A percentile compares a stretch with the other conserved stretches of the same genome.
These are phyloP conservation scores for Drosophila athabasca DNA, from an alignment of 1,140 invertebrate species.

Conservation along the genomic window DNA sequence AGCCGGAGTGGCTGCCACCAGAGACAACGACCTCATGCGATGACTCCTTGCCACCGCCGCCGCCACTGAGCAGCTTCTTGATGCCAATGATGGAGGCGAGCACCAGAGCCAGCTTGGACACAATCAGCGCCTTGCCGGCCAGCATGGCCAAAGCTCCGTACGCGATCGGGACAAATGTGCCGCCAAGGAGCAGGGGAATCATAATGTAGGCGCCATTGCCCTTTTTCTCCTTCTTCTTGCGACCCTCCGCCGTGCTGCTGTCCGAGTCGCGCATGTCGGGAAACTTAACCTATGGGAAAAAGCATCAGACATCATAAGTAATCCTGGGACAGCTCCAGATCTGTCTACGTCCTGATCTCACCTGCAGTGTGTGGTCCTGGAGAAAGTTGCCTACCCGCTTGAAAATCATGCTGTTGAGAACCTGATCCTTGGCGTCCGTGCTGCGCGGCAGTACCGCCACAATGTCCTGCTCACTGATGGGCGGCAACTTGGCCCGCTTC, in stretches of 20 bases:
- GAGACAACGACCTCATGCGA: slow-evolving; percentile 90
- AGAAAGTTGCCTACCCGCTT: slow-evolving; percentile 90
- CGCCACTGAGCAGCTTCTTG: slow-evolving; percentile 90
- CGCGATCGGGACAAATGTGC: slow-evolving; percentile 90
- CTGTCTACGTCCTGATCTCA: slow-evolving; percentile 73
- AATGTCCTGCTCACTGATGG: slow-evolving; percentile 85
- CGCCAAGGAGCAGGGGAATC: slow-evolving; percentile 90
- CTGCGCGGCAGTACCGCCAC: slow-evolving; percentile 89
- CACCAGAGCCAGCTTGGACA: slow-evolving; percentile 91
- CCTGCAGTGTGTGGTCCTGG: slow-evolving; percentile 90
- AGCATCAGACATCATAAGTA: background rate
- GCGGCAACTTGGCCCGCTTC: slow-evolving; percentile 54
- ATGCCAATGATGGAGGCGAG: slow-evolving; percentile 92
- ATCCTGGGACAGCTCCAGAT: background rate
- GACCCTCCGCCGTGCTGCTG: slow-evolving; percentile 60
- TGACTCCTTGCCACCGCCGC: slow-evolving; percentile 85
- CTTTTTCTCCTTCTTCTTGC: slow-evolving; percentile 86
- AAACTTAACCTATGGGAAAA: slow-evolving; percentile 64
- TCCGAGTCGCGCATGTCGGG: slow-evolving; percentile 51
- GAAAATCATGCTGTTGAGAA: slow-evolving; percentile 89
- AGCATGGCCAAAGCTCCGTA: slow-evolving; percentile 91
- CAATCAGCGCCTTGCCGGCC: slow-evolving; percentile 92
- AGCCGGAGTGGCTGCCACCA: slow-evolving; percentile 87
- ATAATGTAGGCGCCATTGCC: slow-evolving; percentile 89
- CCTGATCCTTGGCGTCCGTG: slow-evolving; percentile 88